A percentile compares a stretch with the other conserved stretches of the same genome.
phyloP scores from a whole-genome alignment of 1,140 invertebrate species.

The Ditylenchus dipsaci region DNA sequence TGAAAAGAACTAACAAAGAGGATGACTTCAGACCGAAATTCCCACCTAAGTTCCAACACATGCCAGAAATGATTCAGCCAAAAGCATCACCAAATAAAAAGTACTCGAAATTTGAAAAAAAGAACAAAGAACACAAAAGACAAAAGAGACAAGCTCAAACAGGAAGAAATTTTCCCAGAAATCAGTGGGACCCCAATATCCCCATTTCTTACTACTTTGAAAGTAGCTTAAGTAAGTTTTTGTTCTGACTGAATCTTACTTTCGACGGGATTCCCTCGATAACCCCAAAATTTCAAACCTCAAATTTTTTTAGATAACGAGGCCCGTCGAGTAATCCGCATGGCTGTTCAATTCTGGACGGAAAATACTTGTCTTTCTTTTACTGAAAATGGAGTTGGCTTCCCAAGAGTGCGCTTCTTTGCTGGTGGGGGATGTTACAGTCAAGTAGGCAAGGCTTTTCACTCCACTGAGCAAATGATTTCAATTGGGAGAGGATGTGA shows the following conservation, averaged over 20 bases:
- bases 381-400: constrained; percentile 18
- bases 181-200: constrained; percentile 22
- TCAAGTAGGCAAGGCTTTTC: constrained; percentile 32
- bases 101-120: background rate
- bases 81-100: background rate
- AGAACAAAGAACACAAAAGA: constrained; percentile 1
- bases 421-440: constrained; percentile 27
- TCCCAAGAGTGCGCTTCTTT: constrained; percentile 17
- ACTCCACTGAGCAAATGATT: constrained; percentile 14
- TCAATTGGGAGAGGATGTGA: constrained; percentile 21
- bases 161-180: constrained; percentile 19
- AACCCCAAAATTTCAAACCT: background rate
- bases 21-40: background rate
- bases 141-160: constrained; percentile 37
- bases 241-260: too few relatives aligned
- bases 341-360: constrained; percentile 22
- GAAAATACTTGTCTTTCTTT: constrained; percentile 29
- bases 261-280: too few relatives aligned
- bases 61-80: background rate
- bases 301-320: constrained; percentile 1
- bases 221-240: background rate
- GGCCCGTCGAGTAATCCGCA: constrained; percentile 24
- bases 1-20: background rate
- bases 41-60: background rate
- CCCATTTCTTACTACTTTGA: constrained; percentile 37